A percentile compares a stretch with the other conserved stretches of the same genome.
Conservation (phyloP, 2,113 vertebrate species). For the Oryzias melastigma region DNA sequence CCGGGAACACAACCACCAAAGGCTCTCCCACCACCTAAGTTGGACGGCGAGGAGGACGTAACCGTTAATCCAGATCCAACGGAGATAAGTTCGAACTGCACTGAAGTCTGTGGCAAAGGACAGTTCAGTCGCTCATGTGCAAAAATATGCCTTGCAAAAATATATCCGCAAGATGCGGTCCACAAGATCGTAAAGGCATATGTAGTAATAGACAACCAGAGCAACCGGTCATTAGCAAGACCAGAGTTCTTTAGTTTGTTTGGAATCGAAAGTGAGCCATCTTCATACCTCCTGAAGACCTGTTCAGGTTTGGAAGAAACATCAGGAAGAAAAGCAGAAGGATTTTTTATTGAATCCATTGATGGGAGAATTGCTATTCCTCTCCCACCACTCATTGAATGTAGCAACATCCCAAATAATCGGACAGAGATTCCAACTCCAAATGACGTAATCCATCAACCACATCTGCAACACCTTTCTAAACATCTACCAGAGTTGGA, state of each 20-base stretch:
- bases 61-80: neutral
- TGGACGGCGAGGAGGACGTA: slow-evolving; percentile 7
- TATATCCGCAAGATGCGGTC: neutral
- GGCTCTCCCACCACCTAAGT: neutral
- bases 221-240: neutral
- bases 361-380: neutral
- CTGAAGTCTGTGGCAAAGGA: neutral
- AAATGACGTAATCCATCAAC: neutral
- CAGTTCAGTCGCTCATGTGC: slow-evolving; percentile 7
- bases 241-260: neutral
- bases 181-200: neutral
- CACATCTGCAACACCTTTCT: neutral
- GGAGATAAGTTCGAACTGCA: neutral
- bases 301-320: neutral
- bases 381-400: slow-evolving; percentile 12
- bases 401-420: slow-evolving; percentile 10
- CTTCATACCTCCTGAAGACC: neutral
- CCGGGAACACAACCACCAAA: neutral
- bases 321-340: neutral
- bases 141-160: neutral
- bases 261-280: neutral
- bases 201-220: neutral
- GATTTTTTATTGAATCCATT: neutral
- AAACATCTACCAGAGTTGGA: neutral
- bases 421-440: slow-evolving; percentile 8